These are phyloP conservation scores for Anthonomus grandis DNA, from an alignment of 1,140 invertebrate species.

Conservation along the genomic window DNA sequence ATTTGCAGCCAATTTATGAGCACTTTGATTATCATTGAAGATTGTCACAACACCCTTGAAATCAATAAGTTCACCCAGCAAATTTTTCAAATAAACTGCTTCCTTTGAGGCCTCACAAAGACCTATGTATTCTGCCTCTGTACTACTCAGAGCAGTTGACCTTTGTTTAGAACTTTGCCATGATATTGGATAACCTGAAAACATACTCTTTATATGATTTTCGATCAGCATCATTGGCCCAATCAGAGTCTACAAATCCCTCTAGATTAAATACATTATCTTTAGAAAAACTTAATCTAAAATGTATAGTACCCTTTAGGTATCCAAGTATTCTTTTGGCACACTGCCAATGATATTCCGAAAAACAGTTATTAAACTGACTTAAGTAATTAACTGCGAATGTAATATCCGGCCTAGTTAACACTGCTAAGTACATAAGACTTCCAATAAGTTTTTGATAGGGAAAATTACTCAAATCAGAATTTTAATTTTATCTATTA, in stretches of 20 bases:
- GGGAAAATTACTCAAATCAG: conserved; percentile 12
- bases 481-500: conserved; percentile 1
- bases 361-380: conserved; percentile 43
- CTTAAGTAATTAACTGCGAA: conserved; percentile 47
- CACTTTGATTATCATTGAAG: conserved; percentile 19
- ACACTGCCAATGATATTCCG: conserved; percentile 42
- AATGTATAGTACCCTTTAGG: conserved; percentile 44
- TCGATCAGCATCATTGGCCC: conserved; percentile 28
- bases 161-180: conserved; percentile 42
- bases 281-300: conserved; percentile 10
- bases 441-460: conserved; percentile 47
- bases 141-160: conserved; percentile 38
- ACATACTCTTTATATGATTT: conserved; percentile 40
- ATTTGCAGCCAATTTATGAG: conserved; percentile 32
- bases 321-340: conserved; percentile 49
- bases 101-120: conserved; percentile 31
- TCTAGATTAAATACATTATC: conserved; percentile 23
- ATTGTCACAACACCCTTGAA: not conserved
- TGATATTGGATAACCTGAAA: conserved; percentile 36
- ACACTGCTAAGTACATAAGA: conserved; percentile 49
- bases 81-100: conserved; percentile 10
- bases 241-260: conserved; percentile 38
- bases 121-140: conserved; percentile 46
- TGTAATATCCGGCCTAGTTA: conserved; percentile 51
- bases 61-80: conserved; percentile 9